A percentile compares a stretch with the other conserved stretches of the same genome.
Evolutionary conservation across 2,888 invertebrate genomes (phyloP).

Genomic region (Drosophila kuntzei): DNA sequence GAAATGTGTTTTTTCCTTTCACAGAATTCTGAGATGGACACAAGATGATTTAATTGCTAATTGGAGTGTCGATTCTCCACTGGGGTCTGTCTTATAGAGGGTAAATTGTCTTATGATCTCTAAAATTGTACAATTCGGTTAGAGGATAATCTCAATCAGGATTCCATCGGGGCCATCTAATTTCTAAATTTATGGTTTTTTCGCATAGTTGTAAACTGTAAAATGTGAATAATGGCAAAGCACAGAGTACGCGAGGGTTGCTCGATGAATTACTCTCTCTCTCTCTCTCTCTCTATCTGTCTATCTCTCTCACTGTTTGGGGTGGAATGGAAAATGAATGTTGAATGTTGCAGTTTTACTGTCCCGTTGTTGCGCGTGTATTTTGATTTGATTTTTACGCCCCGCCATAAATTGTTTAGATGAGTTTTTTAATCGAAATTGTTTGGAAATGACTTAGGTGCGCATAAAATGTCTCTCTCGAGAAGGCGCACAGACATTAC

Average conservation of each 20-base stretch:
- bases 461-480: constrained; percentile 79
- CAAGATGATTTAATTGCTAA: too few relatives aligned
- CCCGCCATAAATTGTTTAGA: constrained; percentile 84
- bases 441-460: constrained; percentile 82
- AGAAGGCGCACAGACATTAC: constrained; percentile 56
- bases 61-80: too few relatives aligned
- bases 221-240: constrained; percentile 71
- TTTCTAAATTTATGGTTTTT: constrained; percentile 81
- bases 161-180: constrained; percentile 42
- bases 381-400: constrained; percentile 84
- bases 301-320: not conserved
- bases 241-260: constrained; percentile 47
- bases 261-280: constrained; percentile 15
- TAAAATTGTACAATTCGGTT: not conserved
- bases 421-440: constrained; percentile 83
- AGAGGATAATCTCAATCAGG: constrained; percentile 3
- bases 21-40: too few relatives aligned
- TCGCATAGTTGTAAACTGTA: constrained; percentile 83
- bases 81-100: not conserved
- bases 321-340: constrained; percentile 33
- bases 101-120: constrained; percentile 4
- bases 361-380: constrained; percentile 60
- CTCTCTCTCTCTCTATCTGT: too few relatives aligned
- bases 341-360: constrained; percentile 83
- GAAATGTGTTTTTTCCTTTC: too few relatives aligned